Evolutionary conservation across 2,888 invertebrate genomes (phyloP).

Genomic region (Rhaphigaster nebulosa): DNA sequence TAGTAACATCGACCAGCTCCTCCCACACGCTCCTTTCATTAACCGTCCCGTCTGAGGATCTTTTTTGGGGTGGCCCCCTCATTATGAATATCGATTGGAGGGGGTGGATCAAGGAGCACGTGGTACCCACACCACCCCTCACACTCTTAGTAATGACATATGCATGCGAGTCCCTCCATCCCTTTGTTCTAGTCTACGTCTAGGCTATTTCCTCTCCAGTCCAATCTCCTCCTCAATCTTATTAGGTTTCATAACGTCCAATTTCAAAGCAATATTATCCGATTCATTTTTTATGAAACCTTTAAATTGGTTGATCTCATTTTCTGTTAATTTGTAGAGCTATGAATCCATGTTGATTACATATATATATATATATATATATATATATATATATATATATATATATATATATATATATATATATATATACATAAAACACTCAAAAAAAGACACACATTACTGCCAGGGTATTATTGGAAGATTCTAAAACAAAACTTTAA

Average conservation of each 20-base stretch:
- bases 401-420: too few relatives aligned
- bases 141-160: constrained; percentile 65
- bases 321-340: too few relatives aligned
- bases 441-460: too few relatives aligned
- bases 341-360: too few relatives aligned
- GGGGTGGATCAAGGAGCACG: constrained; percentile 65
- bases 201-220: neutral
- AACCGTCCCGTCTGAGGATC: constrained; percentile 58
- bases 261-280: neutral
- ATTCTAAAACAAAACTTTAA: too few relatives aligned
- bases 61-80: constrained; percentile 58
- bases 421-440: too few relatives aligned
- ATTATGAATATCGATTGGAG: constrained; percentile 65
- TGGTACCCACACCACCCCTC: constrained; percentile 59
- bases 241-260: neutral
- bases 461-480: too few relatives aligned
- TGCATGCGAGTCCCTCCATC: constrained; percentile 64
- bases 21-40: constrained; percentile 54
- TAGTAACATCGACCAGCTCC: constrained; percentile 58
- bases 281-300: neutral
- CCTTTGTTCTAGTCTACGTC: constrained; percentile 9
- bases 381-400: too few relatives aligned
- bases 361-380: too few relatives aligned
- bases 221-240: neutral
- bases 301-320: neutral